Evolutionary conservation across 2,113 vertebrate species (phyloP), one percentile per base, ranked within the genome.

Genomic region (Pyrgilauda ruficollis): DNA sequence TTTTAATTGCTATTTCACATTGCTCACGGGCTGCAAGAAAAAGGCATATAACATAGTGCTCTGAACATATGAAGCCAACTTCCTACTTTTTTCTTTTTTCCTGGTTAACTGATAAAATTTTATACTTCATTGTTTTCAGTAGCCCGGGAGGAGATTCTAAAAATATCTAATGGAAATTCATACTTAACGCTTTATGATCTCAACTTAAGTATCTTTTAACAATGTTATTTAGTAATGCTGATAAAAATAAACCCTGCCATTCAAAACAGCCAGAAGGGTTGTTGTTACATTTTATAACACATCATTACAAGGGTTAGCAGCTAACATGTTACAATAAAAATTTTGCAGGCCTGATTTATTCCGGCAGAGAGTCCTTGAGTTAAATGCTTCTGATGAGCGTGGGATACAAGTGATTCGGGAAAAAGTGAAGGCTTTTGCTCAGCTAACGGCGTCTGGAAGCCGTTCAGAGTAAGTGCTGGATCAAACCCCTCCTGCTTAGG

Each of bases 341-440:
- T 86, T 64, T 92, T 92, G 68, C 95, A 99, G 99, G 43, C 98
- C 99, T 19, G 98, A 99, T 84, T 97, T 99, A 83, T 99, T 99
- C 96, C 98, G 98, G 33, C 98, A 99, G 93, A 98, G 99, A 95
- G 99, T 99, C 87, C 98, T 99, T 64, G 99, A 99, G 95, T 98
- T 99, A 90, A 99, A 99, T 23, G 99, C 99, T 66, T 99, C 99
- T 1, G 99, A 99, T 93, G 99, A 99, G 93, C 98, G 99, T 84
- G 99, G 99, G 61, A 99, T 99, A 94, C 99, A 99, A 97, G 99
- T 99, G 66, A 85, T 99, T 89, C 98, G 99, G 73, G 98, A 99
- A 52, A 99, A 99, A 95, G 99, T 99, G 93, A 99, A 99, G 97
- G 98, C 90, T 64, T 99, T 99, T 94, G 99, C 99, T 91, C 99